phyloP scores from a whole-genome alignment of 1,140 invertebrate species.

The Aradophagus sp. region DNA sequence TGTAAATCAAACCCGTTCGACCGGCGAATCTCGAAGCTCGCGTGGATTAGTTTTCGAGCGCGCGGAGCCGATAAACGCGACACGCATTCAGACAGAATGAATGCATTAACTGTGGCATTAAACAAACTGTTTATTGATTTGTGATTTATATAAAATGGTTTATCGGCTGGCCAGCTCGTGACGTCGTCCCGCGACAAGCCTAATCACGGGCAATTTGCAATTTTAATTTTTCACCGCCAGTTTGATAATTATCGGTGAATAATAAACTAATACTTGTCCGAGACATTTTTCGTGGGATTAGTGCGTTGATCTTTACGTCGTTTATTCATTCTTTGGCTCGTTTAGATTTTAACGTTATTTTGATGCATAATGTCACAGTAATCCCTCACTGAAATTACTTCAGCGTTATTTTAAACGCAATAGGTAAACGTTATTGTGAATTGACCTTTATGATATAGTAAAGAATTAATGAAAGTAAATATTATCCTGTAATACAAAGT shows the following conservation, averaged over 20 bases:
- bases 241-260: slow-evolving; percentile 35
- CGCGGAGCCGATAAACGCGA: slow-evolving; percentile 52
- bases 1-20: slow-evolving; percentile 62
- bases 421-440: too few relatives aligned
- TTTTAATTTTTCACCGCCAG: slow-evolving; percentile 39
- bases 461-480: too few relatives aligned
- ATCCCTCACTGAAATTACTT: too few relatives aligned
- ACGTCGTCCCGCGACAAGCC: slow-evolving; percentile 33
- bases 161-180: slow-evolving; percentile 28
- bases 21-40: slow-evolving; percentile 39
- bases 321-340: too few relatives aligned
- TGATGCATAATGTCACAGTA: too few relatives aligned
- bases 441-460: too few relatives aligned
- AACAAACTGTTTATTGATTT: slow-evolving; percentile 50
- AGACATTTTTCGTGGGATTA: too few relatives aligned
- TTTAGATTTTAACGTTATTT: too few relatives aligned
- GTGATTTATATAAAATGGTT: slow-evolving; percentile 49
- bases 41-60: slow-evolving; percentile 58
- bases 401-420: too few relatives aligned
- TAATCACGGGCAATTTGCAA: slow-evolving; percentile 51
- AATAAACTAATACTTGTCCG: slow-evolving; percentile 29
- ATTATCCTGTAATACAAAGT: too few relatives aligned
- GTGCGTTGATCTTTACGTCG: too few relatives aligned
- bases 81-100: slow-evolving; percentile 31
- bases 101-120: slow-evolving; percentile 35